These are phyloP conservation scores for Tenthredo scrophulariae DNA, from an alignment of 2,888 invertebrate species.

Conservation along the genomic window DNA sequence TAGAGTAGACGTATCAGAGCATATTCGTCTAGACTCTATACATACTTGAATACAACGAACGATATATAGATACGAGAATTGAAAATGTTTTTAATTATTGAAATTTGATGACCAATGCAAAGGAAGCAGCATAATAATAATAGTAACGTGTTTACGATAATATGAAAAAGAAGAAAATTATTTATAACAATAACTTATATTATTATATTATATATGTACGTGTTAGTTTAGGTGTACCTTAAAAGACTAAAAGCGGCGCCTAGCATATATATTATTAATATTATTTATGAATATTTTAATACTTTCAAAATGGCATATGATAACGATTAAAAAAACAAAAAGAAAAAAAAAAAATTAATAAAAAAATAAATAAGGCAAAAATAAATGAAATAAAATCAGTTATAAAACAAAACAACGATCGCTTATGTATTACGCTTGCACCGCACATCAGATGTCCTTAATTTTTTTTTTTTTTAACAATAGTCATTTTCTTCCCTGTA, in stretches of 20 bases:
- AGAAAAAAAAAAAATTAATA: constrained; percentile 58
- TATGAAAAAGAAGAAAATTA: not conserved
- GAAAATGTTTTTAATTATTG: not conserved
- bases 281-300: constrained; percentile 77
- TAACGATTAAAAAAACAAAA: constrained; percentile 63
- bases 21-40: not conserved
- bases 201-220: constrained; percentile 59
- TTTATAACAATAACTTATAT: constrained; percentile 21
- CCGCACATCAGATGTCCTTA: not conserved
- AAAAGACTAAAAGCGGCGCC: constrained; percentile 74
- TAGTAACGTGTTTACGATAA: not conserved
- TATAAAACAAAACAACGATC: constrained; percentile 20
- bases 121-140: constrained; percentile 21
- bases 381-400: constrained; percentile 43
- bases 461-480: not conserved
- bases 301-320: constrained; percentile 69
- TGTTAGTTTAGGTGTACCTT: constrained; percentile 72
- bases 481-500: not conserved
- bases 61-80: not conserved
- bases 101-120: constrained; percentile 34
- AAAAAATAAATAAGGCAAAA: constrained; percentile 54
- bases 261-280: constrained; percentile 70
- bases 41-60: not conserved
- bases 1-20: not conserved
- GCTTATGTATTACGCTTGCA: constrained; percentile 21